Base-by-base conservation (phyloP, 2,113 vertebrate genomes). In the Falco punctatus region DNA sequence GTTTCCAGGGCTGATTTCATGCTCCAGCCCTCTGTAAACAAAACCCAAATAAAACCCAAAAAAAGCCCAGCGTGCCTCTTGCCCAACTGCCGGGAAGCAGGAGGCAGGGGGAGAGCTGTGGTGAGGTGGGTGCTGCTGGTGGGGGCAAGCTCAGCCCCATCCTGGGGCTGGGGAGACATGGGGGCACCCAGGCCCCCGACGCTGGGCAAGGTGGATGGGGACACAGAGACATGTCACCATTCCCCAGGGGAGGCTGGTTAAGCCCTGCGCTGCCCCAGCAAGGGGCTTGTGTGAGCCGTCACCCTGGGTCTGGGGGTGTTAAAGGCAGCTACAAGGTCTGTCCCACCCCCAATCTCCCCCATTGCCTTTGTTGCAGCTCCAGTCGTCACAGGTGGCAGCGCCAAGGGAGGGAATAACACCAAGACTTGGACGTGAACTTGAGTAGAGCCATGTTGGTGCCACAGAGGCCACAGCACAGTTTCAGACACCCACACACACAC, bases 371-470 rank as follows among this genome's bases (percentile, higher is more conserved):
- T 16, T 35, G 33, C 55, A 54, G 46, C 26, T 32, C 35, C 20
- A 51, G 6, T 13, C 13, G 0, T 4, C 8, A 2, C 49, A 10
- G 38, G 7, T 9, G 7, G 51, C 44, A 28, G 16, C 57, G 15
- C 3, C 10, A 4, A 15, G 16, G 38, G 18, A 6, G 3, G 1
- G 61, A 70, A 33, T 4, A 32, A 58, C 16, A 1, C 26, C 54
- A 24, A 28, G 65, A 49, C 44, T 19, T 2, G 0, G 52, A 22
- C 0, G 0, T 4, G 62, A 40, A 32, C 0, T 2, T 30, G 33
- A 55, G 30, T 72, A 64, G 57, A 42, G 23, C 26, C 22, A 2
- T 38, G 35, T 65, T 79, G 32, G 66, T 10, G 44, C 5, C 54
- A 24, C 20, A 8, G 8, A 44, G 71, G 40, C 13, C 4, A 1